Evolutionary conservation across 2,888 invertebrate genomes (phyloP).

Genomic region (Drosophila hamatofila): DNA sequence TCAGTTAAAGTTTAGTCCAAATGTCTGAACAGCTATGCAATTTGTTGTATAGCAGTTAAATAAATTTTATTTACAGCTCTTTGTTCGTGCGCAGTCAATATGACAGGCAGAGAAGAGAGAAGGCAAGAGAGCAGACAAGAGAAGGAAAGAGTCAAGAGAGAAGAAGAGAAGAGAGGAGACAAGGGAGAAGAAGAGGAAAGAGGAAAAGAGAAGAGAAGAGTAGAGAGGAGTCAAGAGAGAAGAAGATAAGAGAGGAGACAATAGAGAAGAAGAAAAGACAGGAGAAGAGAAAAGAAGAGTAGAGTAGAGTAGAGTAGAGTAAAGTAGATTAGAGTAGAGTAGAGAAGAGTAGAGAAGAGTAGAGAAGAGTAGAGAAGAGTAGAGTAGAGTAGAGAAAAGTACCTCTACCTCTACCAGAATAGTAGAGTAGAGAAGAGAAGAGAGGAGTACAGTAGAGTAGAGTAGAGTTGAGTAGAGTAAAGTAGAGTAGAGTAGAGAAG

Average conservation of each 20-base stretch:
- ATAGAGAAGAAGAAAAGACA: background rate
- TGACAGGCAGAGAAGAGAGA: slow-evolving; percentile 47
- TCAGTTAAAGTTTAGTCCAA: slow-evolving; percentile 64
- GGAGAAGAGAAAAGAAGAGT: background rate
- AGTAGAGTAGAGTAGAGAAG: background rate
- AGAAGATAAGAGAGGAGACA: background rate
- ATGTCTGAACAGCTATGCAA: slow-evolving; percentile 59
- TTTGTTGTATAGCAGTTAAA: slow-evolving; percentile 70
- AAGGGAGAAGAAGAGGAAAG: background rate
- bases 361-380: background rate
- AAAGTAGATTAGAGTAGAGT: background rate
- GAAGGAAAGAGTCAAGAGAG: background rate
- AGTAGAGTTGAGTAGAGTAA: background rate
- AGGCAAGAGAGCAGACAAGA: slow-evolving; percentile 1
- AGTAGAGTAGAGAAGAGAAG: background rate
- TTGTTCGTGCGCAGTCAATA: slow-evolving; percentile 76
- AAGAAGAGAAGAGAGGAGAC: background rate
- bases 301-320: background rate
- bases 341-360: background rate
- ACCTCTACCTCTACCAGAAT: too few relatives aligned
- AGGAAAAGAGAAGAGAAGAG: background rate
- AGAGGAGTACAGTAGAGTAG: background rate
- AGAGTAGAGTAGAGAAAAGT: background rate
- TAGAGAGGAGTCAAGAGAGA: background rate
- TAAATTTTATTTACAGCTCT: slow-evolving; percentile 59